Base-by-base conservation (phyloP, 2,888 invertebrate genomes). In the Ferdinandea cuprea region DNA sequence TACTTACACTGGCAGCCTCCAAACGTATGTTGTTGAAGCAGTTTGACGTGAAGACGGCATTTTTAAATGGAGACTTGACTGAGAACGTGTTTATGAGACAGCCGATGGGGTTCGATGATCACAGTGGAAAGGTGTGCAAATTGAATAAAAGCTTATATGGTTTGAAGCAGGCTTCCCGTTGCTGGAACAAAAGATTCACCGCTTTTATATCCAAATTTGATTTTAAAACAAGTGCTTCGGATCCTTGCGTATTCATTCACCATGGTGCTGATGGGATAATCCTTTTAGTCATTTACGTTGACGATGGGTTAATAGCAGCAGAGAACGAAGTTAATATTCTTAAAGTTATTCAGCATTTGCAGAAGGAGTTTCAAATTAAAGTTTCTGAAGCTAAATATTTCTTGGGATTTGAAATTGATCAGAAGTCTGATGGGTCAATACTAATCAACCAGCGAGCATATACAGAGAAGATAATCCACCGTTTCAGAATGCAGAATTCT, bases 241-340 rank as follows among this genome's bases (percentile, higher is more conserved):
- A 88, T 80, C 80, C 86, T n/a, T 87, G 88, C 68, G 85, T 88
- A 8, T 88, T 86, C 65, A 15, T 66, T 30, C 65, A 71, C 11
- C 35, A 78, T 37, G 66, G 59, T 42, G 69, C 56, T 19, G 56
- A 73, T 40, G 63, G 50, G n/a, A 66, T 46, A 9, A 40, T 40
- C 40, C n/a, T 40, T 3, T 40, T 52, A 15, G 52, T 17, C 15
- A 30, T 52, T 0, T 52, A 52, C 15, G 30, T 52, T 1, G 52
- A 52, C 15, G 52, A 32, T 52, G 28, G 52, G 30, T 4, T 52
- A 6, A 30, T 52, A 30, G 50, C 30, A 3, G 50, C 50, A 30
- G 30, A n/a, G 1, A 5, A 28, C 15, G 50, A 52, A 13, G 7
- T n/a, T 11, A 15, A 9, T 6, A 13, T 13, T 8, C 11, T 30